phyloP scores from a whole-genome alignment of 1,140 invertebrate species.

The Neodiprion virginianus region DNA sequence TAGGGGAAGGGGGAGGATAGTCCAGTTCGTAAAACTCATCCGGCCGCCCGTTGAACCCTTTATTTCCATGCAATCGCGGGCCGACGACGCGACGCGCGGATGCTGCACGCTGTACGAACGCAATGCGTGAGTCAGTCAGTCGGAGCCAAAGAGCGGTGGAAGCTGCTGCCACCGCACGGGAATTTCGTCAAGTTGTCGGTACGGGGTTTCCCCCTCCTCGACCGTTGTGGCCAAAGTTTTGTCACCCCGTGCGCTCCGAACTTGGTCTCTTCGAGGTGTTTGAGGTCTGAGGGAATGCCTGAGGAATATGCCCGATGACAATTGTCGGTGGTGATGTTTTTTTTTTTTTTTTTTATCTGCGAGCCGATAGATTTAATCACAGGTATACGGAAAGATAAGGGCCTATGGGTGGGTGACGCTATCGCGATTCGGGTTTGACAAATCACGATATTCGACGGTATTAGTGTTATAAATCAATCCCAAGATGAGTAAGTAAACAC shows the following conservation, averaged over 20 bases:
- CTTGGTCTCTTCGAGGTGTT: constrained; percentile 10
- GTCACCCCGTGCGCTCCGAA: constrained; percentile 10
- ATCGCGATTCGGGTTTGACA: not conserved
- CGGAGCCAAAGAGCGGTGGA: constrained; percentile 17
- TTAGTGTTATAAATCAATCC: not conserved
- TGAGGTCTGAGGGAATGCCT: too few relatives aligned
- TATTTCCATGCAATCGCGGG: too few relatives aligned
- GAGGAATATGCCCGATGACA: too few relatives aligned
- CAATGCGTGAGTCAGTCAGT: not conserved
- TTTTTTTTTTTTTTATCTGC: too few relatives aligned
- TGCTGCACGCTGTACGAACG: not conserved
- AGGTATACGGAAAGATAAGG: not conserved
- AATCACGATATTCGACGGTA: not conserved
- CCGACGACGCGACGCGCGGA: not conserved
- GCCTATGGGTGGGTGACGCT: not conserved
- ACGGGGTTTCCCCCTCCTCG: constrained; percentile 45
- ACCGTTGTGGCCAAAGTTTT: constrained; percentile 33
- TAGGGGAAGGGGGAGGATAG: too few relatives aligned
- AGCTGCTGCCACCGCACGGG: constrained; percentile 57
- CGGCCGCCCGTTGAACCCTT: too few relatives aligned
- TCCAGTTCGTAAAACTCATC: too few relatives aligned
- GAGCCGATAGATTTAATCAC: too few relatives aligned
- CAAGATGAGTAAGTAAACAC: not conserved
- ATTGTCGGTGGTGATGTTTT: too few relatives aligned
- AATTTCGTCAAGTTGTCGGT: constrained; percentile 49